Base-by-base conservation (phyloP, 2,888 invertebrate species). In the Lasioglossum malachurum region DNA sequence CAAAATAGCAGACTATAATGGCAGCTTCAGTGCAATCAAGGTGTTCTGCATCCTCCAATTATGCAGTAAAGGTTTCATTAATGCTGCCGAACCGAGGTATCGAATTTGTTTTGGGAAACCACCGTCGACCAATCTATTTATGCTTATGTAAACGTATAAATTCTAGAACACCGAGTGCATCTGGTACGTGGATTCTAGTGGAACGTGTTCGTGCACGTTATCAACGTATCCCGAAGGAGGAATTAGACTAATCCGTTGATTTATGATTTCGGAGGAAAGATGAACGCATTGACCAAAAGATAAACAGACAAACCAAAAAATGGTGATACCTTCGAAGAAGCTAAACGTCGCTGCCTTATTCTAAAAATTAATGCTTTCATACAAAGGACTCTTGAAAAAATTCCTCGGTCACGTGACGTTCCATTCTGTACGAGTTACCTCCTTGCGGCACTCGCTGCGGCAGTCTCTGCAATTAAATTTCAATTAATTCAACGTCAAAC, bases 211-310 rank as follows among this genome's bases (percentile, higher is more conserved):
- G 27, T 16, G 60, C 27, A 64, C 60, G 60, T 64, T 64, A 64
- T 27, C 60, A 64, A 16, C 60, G 60, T 64, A 64, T 64, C 60
- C 60, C 60, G 60, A 64, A 64, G 60, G 27, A 64, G 60, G 60
- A 64, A 64, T 64, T 64, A 64, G 60, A 27, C 60, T 64, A 64
- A 64, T 16, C 60, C 27, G 60, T 7, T 64, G 27, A 64, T 64
- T 31, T 27, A 64, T 27, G 27, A 64, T 31, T 16, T 12, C 12
- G 60, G 31, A 64, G 27, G 60, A 64, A 64, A 64, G 60, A 31
- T 31, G 60, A 64, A 27, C 31, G 31, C 31, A 31, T 31, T 31
- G 31, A 7, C 31, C n/a, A n/a, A n/a, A n/a, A n/a, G n/a, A n/a
- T n/a, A n/a, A n/a, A n/a, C n/a, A 4, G 12, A n/a, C n/a, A n/a